Percentiles rank a stretch among this genome's conserved stretches.
phyloP scores from a whole-genome alignment of 2,113 vertebrate genomes.

The Pterophyllum scalare region DNA sequence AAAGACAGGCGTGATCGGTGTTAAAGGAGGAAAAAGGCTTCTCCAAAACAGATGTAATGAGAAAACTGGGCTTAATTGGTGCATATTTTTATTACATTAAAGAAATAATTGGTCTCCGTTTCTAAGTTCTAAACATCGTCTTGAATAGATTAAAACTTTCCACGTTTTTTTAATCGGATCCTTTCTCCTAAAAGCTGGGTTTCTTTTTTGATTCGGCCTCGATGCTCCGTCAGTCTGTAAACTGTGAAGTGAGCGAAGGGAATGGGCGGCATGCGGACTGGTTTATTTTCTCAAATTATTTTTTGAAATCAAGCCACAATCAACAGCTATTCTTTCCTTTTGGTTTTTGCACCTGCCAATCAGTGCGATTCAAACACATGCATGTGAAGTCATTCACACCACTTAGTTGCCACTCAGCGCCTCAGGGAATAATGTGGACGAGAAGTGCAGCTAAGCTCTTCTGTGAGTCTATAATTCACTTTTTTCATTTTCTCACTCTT shows the following conservation, averaged over 20 bases:
- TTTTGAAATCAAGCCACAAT: background rate
- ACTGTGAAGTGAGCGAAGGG: background rate
- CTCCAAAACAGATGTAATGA: conserved; percentile 45
- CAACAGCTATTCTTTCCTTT: conserved; percentile 1
- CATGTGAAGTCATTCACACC: conserved; percentile 46
- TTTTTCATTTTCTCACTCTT: conserved; percentile 2
- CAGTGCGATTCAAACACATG: conserved; percentile 16
- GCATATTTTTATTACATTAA: conserved; percentile 25
- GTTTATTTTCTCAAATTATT: background rate
- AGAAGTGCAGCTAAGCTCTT: background rate
- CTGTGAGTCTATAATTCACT: conserved; percentile 1
- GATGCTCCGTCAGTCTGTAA: background rate
- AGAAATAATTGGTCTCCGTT: conserved; percentile 49
- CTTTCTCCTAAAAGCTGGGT: background rate
- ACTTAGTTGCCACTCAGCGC: background rate
- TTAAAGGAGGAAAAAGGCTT: conserved; percentile 48
- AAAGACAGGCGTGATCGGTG: conserved; percentile 10
- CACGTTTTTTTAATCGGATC: background rate
- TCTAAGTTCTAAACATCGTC: conserved; percentile 21
- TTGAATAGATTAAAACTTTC: background rate
- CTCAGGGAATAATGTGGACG: conserved; percentile 37
- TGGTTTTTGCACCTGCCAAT: conserved; percentile 32
- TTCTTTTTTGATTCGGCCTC: background rate
- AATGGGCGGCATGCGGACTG: background rate
- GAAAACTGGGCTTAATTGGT: conserved; percentile 24